These are phyloP conservation scores for Spodoptera exigua DNA, from an alignment of 2,888 invertebrate species.

Conservation along the genomic window DNA sequence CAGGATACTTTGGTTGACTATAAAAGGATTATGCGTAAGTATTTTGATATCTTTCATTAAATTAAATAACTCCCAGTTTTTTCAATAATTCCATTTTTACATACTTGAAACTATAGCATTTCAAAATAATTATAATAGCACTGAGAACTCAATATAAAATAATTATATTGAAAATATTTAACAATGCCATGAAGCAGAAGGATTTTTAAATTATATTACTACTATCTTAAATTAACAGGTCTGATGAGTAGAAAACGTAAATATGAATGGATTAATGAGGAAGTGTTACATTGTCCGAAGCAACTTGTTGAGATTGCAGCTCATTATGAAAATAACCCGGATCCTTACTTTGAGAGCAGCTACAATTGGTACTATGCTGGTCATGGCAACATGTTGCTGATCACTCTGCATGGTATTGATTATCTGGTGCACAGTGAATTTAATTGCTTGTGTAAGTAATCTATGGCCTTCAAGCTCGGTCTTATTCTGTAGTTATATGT, in stretches of 20 bases:
- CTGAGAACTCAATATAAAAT: too few species aligned
- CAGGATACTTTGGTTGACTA: conserved; percentile 44
- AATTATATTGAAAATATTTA: too few species aligned
- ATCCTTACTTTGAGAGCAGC: conserved; percentile 74
- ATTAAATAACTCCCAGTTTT: too few species aligned
- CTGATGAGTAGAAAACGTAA: conserved; percentile 41
- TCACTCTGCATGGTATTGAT: conserved; percentile 69
- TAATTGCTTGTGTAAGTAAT: conserved; percentile 80
- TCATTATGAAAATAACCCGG: conserved; percentile 77
- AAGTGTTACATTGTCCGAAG: conserved; percentile 77
- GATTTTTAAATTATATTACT: too few species aligned
- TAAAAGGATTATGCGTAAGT: conserved; percentile 65
- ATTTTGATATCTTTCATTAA: not conserved
- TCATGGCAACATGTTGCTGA: conserved; percentile 77
- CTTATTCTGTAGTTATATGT: too few species aligned
- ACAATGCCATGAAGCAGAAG: too few species aligned
- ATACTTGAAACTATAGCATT: too few species aligned
- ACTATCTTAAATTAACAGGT: conserved; percentile 23
- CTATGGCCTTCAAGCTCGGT: too few species aligned
- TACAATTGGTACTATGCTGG: conserved; percentile 87
- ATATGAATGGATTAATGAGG: conserved; percentile 72
- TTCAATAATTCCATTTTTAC: too few species aligned
- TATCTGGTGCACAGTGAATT: conserved; percentile 80
- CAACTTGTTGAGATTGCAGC: conserved; percentile 75
- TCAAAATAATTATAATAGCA: too few species aligned